Conservation (phyloP, 2,113 vertebrate genomes). For the Jacana jacana region DNA sequence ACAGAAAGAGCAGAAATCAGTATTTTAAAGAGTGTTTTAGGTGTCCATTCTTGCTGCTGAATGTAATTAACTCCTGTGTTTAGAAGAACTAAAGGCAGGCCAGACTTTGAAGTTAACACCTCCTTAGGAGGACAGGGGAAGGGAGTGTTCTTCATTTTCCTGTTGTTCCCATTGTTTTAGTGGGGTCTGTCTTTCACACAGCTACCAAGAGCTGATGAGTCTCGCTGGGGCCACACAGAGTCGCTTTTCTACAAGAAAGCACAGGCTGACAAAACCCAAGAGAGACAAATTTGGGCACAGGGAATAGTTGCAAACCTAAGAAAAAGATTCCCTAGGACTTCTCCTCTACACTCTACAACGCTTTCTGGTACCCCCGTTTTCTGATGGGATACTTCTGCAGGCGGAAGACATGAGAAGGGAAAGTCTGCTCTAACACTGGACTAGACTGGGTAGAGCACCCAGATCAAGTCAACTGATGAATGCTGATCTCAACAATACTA, state of each 20-base stretch:
- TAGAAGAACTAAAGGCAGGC: not conserved
- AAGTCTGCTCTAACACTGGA: not conserved
- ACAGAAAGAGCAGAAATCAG: not conserved
- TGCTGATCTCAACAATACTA: not conserved
- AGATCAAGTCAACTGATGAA: not conserved
- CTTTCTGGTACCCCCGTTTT: not conserved
- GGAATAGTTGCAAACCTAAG: not conserved
- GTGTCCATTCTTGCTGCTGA: not conserved
- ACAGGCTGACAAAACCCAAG: not conserved
- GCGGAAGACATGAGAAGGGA: not conserved
- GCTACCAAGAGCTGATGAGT: not conserved
- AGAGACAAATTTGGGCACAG: not conserved
- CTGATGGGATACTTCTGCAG: not conserved
- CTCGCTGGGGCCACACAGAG: not conserved
- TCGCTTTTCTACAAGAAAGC: not conserved
- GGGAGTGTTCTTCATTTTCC: slow-evolving; percentile 61
- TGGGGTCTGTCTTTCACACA: slow-evolving; percentile 10
- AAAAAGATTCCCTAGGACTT: not conserved
- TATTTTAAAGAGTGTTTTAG: not conserved
- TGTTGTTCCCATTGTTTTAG: slow-evolving; percentile 44
- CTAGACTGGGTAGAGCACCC: not conserved
- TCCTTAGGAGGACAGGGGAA: slow-evolving; percentile 31
- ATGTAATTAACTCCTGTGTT: slow-evolving; percentile 8
- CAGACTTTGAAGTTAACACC: slow-evolving; percentile 57
- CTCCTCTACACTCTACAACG: not conserved